Conservation (phyloP, 1,140 invertebrate genomes). For the Hylaeus volcanicus region DNA sequence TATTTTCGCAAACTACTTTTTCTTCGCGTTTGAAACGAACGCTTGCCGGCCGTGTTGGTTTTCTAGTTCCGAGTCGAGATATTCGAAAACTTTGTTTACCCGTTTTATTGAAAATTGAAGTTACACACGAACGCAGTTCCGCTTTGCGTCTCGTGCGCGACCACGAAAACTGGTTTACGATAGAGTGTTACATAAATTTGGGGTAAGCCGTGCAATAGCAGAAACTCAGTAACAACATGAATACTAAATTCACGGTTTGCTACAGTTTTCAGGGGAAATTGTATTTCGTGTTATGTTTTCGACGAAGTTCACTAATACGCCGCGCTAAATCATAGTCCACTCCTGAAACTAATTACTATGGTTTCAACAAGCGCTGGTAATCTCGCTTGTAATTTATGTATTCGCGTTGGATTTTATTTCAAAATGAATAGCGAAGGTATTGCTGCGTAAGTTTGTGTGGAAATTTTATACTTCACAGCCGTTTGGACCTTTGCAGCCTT, state of each 20-base stretch:
- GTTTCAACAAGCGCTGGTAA: constrained; percentile 12
- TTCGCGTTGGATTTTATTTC: background rate
- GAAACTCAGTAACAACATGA: constrained; percentile 41
- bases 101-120: constrained; percentile 26
- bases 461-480: too few species aligned
- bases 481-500: too few species aligned
- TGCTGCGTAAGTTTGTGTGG: background rate
- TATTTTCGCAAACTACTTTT: background rate
- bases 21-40: background rate
- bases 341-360: constrained; percentile 28
- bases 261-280: constrained; percentile 29
- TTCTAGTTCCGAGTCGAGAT: background rate
- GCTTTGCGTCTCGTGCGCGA: background rate
- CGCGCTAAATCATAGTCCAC: background rate
- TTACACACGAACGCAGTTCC: background rate
- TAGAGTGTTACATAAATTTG: constrained; percentile 43
- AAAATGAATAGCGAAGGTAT: too few species aligned
- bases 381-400: background rate
- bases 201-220: constrained; percentile 30
- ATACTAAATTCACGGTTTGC: constrained; percentile 39
- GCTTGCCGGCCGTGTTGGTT: background rate
- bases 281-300: constrained; percentile 27
- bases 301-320: constrained; percentile 39
- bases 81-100: constrained; percentile 16
- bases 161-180: constrained; percentile 21